Conservation (phyloP, 2,888 invertebrate species). For the Balanococcus diminutus region DNA sequence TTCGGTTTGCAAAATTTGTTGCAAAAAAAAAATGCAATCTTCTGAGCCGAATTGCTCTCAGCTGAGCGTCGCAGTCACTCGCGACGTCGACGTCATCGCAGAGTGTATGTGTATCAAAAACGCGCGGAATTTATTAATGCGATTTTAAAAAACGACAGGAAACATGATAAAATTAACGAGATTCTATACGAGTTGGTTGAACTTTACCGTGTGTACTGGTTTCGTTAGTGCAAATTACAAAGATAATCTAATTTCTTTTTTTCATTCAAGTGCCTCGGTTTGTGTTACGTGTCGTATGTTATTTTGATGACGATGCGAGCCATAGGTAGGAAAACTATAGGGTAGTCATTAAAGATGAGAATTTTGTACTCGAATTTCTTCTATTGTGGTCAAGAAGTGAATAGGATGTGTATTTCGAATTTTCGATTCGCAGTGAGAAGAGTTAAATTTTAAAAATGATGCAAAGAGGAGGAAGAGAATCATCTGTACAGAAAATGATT, state of each 20-base stretch:
- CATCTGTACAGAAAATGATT: too few relatives aligned
- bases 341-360: background rate
- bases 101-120: background rate
- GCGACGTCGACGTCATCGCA: background rate
- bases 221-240: background rate
- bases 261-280: background rate
- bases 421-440: background rate
- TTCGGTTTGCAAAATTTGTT: background rate
- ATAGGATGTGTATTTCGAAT: background rate
- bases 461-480: too few relatives aligned
- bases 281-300: background rate
- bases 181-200: background rate
- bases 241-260: background rate
- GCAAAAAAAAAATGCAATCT: background rate
- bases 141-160: background rate
- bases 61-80: background rate
- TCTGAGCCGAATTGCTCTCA: background rate
- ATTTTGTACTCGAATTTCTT: background rate
- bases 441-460: too few relatives aligned
- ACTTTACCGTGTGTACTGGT: background rate
- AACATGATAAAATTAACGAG: conserved; percentile 1
- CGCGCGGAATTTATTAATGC: background rate
- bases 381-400: background rate
- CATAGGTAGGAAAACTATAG: too few relatives aligned
- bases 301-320: background rate